Evolutionary conservation across 2,113 vertebrate genomes (phyloP).

Genomic region (Jaculus jaculus): DNA sequence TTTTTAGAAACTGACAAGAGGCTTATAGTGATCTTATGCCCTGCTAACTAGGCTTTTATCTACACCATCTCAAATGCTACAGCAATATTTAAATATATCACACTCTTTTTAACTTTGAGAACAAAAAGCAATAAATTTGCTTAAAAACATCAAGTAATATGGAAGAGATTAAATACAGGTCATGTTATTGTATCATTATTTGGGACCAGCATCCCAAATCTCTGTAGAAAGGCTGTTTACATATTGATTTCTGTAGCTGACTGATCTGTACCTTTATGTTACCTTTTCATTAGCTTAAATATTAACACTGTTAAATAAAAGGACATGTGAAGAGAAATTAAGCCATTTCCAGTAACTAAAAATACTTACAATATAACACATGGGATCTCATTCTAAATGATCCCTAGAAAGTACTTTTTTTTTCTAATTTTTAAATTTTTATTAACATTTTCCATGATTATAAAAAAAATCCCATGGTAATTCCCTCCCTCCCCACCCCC

Average conservation of each 20-base stretch:
- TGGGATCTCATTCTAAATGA: background rate
- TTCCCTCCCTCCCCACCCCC: no score
- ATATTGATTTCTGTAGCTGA: constrained; percentile 42
- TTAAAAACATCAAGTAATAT: constrained; percentile 71
- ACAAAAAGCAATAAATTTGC: constrained; percentile 57
- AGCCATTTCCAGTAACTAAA: background rate
- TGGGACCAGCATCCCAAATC: constrained; percentile 45
- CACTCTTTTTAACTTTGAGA: constrained; percentile 56
- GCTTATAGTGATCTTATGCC: constrained; percentile 76
- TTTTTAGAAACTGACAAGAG: constrained; percentile 72
- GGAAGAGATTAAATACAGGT: constrained; percentile 68
- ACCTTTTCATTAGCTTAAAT: constrained; percentile 51
- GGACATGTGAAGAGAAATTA: background rate
- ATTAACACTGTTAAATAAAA: constrained; percentile 21
- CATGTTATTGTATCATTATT: constrained; percentile 62
- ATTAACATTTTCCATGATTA: no score
- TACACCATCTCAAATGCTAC: constrained; percentile 69
- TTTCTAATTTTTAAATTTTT: no score
- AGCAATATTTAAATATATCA: constrained; percentile 50
- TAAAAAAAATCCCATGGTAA: no score
- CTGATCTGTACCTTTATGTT: background rate
- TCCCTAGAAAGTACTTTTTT: background rate
- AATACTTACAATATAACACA: background rate
- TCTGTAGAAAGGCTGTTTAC: constrained; percentile 62
- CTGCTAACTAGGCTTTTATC: constrained; percentile 76